Percentiles rank a stretch among this genome's conserved stretches.
These are phyloP conservation scores for Drosophila pegasa DNA, from an alignment of 2,888 invertebrate genomes.

Conservation along the genomic window DNA sequence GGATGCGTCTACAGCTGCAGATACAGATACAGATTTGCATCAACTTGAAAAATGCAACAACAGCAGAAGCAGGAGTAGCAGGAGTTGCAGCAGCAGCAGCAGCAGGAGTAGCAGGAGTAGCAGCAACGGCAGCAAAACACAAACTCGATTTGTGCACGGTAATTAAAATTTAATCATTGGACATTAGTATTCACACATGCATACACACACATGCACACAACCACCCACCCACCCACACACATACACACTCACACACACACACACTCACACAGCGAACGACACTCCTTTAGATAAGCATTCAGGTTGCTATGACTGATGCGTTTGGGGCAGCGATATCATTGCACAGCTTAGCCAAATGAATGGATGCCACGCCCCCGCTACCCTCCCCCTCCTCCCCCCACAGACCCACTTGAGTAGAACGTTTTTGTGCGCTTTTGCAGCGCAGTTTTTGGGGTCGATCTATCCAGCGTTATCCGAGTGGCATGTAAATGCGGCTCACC, in stretches of 20 bases:
- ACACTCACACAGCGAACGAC: slow-evolving; percentile 7
- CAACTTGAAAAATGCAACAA: slow-evolving; percentile 66
- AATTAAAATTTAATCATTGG: slow-evolving; percentile 81
- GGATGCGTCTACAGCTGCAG: slow-evolving; percentile 10
- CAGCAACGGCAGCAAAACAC: slow-evolving; percentile 38
- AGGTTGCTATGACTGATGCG: slow-evolving; percentile 45
- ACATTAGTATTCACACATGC: slow-evolving; percentile 69
- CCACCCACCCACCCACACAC: background rate
- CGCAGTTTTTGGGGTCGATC: slow-evolving; percentile 22
- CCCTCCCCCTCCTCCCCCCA: too few species aligned
- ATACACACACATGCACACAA: slow-evolving; percentile 13
- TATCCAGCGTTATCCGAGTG: slow-evolving; percentile 24
- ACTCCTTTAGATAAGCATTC: slow-evolving; percentile 26
- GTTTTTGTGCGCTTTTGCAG: slow-evolving; percentile 34
- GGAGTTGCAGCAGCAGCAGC: slow-evolving; percentile 9
- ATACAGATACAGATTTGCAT: slow-evolving; percentile 26
- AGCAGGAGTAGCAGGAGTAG: background rate
- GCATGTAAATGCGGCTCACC: slow-evolving; percentile 34
- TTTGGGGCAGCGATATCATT: slow-evolving; percentile 36
- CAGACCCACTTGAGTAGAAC: too few species aligned
- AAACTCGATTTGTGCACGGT: slow-evolving; percentile 75
- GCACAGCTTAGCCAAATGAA: slow-evolving; percentile 46
- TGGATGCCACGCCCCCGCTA: slow-evolving; percentile 2
- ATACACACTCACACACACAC: background rate
- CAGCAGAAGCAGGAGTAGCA: background rate